phyloP scores from a whole-genome alignment of 2,888 invertebrate genomes.

The Xanthia togata region DNA sequence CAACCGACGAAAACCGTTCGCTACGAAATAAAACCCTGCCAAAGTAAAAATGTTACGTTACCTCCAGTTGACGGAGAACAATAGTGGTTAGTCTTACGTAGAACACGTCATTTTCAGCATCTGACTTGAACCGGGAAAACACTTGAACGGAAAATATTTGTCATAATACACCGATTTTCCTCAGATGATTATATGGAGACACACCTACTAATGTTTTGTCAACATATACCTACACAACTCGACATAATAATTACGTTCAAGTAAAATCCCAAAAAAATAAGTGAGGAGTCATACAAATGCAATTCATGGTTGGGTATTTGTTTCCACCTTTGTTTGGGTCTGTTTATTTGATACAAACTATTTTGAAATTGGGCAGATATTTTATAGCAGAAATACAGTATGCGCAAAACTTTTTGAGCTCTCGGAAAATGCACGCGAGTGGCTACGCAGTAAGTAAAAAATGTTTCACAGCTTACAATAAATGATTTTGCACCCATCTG shows the following conservation, averaged over 20 bases:
- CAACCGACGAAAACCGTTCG: background rate
- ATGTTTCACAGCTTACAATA: too few relatives aligned
- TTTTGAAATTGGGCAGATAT: background rate
- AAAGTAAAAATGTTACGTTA: too few relatives aligned
- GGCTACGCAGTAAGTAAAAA: too few relatives aligned
- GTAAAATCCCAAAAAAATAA: background rate
- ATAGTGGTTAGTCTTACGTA: conserved; percentile 8
- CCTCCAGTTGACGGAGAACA: background rate
- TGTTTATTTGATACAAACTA: background rate
- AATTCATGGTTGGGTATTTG: background rate
- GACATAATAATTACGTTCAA: background rate
- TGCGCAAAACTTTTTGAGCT: too few relatives aligned
- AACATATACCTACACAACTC: background rate
- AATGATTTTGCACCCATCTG: too few relatives aligned
- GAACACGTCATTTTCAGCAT: conserved; percentile 33
- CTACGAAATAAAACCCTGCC: background rate
- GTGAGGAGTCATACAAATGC: background rate
- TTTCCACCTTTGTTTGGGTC: background rate
- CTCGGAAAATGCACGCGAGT: too few relatives aligned
- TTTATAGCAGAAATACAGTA: too few relatives aligned
- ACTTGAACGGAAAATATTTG: conserved; percentile 34
- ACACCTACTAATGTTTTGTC: conserved; percentile 39
- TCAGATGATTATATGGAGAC: conserved; percentile 24
- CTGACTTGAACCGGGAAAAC: conserved; percentile 49
- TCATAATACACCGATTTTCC: conserved; percentile 42